Conservation (phyloP, 2,888 invertebrate genomes). For the Conops quadrifasciatus region DNA sequence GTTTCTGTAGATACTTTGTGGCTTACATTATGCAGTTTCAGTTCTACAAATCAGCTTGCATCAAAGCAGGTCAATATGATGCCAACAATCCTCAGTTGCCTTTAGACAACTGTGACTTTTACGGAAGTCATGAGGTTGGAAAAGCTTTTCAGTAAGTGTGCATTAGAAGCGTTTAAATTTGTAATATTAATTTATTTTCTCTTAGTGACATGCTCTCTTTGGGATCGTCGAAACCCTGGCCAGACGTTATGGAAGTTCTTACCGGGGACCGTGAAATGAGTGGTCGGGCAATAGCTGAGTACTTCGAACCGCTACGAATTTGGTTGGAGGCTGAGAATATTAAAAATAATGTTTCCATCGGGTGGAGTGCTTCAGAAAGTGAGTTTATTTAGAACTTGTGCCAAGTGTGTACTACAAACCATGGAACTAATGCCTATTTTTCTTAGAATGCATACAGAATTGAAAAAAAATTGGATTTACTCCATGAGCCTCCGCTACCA, state of each 20-base stretch:
- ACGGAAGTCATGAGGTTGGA: conserved; percentile 81
- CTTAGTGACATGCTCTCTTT: conserved; percentile 55
- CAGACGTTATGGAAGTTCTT: conserved; percentile 82
- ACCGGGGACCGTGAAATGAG: conserved; percentile 81
- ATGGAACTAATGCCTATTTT: not conserved
- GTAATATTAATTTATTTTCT: not conserved
- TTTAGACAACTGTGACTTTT: conserved; percentile 87
- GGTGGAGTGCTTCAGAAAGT: conserved; percentile 69
- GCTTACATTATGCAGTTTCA: conserved; percentile 84
- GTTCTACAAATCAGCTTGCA: conserved; percentile 77
- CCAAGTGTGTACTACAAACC: no score
- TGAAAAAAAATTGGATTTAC: not conserved
- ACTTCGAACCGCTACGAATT: conserved; percentile 79
- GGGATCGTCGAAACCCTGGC: conserved; percentile 81
- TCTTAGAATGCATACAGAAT: not conserved
- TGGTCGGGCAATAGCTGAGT: conserved; percentile 79
- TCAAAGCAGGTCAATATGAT: conserved; percentile 81
- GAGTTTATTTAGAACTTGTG: conserved; percentile 46
- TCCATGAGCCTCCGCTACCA: not conserved
- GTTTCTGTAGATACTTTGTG: conserved; percentile 72
- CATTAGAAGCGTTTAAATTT: not conserved
- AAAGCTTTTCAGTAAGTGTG: conserved; percentile 70
- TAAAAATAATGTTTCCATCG: conserved; percentile 72
- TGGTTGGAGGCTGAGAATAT: conserved; percentile 80
- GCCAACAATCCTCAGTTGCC: conserved; percentile 73